These are phyloP conservation scores for Platycercus adscitus DNA, from an alignment of 2,113 vertebrate genomes.

Conservation along the genomic window DNA sequence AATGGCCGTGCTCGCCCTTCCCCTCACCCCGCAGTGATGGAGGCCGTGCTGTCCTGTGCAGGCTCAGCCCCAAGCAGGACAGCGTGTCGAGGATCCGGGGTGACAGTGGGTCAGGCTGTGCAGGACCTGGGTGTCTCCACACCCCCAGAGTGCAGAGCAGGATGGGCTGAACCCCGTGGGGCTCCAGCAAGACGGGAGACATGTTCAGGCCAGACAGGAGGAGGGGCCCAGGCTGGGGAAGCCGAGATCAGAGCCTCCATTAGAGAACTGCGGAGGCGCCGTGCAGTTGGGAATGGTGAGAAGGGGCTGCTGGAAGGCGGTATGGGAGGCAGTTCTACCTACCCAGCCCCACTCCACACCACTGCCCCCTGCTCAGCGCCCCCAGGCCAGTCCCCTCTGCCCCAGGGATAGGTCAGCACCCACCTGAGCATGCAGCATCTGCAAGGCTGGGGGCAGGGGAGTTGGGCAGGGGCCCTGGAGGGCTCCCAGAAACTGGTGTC, in stretches of 20 bases:
- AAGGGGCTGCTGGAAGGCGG: not conserved
- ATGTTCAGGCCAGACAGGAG: not conserved
- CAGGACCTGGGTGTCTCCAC: not conserved
- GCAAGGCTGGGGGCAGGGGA: not conserved
- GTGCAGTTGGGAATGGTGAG: not conserved
- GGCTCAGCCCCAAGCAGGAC: not conserved
- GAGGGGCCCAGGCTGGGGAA: slow-evolving; percentile 3
- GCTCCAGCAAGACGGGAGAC: not conserved
- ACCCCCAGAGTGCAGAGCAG: not conserved
- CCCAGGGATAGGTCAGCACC: not conserved
- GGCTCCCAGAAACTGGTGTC: not conserved
- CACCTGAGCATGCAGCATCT: slow-evolving; percentile 38
- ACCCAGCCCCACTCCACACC: not conserved
- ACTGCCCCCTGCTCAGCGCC: not conserved
- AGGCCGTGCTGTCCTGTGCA: not conserved
- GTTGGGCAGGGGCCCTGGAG: not conserved
- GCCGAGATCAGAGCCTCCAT: not conserved
- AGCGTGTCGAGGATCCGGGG: fast-evolving
- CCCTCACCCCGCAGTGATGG: fast-evolving
- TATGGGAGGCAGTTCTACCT: not conserved
- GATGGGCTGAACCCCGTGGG: not conserved
- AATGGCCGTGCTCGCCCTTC: fast-evolving
- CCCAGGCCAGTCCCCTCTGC: not conserved
- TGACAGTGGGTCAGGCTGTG: not conserved
- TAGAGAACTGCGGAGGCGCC: fast-evolving